Base-by-base conservation (phyloP, 2,888 invertebrate species). In the Eristalis tenax region DNA sequence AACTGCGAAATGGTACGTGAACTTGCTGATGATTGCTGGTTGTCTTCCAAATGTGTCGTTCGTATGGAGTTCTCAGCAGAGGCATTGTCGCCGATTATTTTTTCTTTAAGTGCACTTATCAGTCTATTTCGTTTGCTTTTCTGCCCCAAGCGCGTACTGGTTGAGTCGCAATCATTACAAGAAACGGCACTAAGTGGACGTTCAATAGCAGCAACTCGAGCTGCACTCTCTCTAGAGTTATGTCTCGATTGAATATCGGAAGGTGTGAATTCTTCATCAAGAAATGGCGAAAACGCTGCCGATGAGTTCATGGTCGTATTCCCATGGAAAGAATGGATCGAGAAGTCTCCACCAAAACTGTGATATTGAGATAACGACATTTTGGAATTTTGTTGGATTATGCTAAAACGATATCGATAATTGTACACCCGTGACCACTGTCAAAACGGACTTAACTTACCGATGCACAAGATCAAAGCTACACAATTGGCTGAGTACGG, bases 321-420 rank as follows among this genome's bases (percentile, higher is more conserved):
- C 13, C 23, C 77, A 50, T 77, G 23, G 38, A 77, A 77, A 5
- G 71, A 81, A 5, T 81, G 64, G n/a, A 77, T 71, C 18, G 69
- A 11, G 23, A 77, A 81, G 13, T 85, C 81, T 32, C 81, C 78
- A 43, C 57, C 23, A 23, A 71, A 59, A 38, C 70, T 61, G 22
- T 22, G 71, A 38, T n/a, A 64, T 71, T 75, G 74, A n/a, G 65
- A 43, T 65, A 64, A n/a, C 22, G 69, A 5, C 85, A 86, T 86
- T 82, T 63, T 78, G 13, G 22, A 64, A 69, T 74, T 74, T n/a
- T 73, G 6, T 18, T 26, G 11, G 23, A 40, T 23, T 63, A 13
- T 38, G 65, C 15, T 13, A 38, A n/a, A 28, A 43, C 32, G 26
- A 22, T 40, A 59, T 23, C 59, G 18, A 32, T 8, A 18, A 3